phyloP scores from a whole-genome alignment of 2,113 vertebrate species.

The Orycteropus afer region DNA sequence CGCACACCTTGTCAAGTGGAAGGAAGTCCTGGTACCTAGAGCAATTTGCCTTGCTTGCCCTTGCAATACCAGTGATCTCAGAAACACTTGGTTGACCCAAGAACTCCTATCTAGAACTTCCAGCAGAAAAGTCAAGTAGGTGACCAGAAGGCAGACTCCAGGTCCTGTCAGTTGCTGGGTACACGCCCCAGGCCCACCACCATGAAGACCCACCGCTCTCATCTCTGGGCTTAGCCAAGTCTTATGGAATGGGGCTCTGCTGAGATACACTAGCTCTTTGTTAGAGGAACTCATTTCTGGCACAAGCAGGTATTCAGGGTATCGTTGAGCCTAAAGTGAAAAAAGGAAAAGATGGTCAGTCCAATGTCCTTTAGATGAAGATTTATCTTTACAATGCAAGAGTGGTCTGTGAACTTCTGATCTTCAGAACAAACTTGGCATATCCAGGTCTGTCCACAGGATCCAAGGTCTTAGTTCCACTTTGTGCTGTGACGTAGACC shows the following conservation, averaged over 20 bases:
- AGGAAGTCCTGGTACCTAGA: background rate
- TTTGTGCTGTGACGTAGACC: background rate
- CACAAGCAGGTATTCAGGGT: background rate
- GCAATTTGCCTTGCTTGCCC: background rate
- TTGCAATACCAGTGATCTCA: background rate
- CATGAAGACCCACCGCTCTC: background rate
- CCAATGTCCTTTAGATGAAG: background rate
- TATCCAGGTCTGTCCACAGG: background rate
- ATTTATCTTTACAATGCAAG: background rate
- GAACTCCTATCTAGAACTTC: background rate
- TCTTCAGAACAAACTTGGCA: background rate
- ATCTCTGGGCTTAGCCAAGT: background rate
- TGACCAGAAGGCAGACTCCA: background rate
- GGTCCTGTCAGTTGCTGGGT: background rate
- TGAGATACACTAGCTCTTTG: background rate
- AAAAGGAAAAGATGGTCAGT: background rate
- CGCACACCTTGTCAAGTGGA: background rate
- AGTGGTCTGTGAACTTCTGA: background rate
- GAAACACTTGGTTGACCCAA: background rate
- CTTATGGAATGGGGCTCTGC: background rate
- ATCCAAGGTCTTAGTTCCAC: background rate
- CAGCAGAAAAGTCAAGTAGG: background rate
- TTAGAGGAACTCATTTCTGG: background rate
- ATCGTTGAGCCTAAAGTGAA: background rate
- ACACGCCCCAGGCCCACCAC: background rate